These are phyloP conservation scores for Drosophila anceps DNA, from an alignment of 2,888 invertebrate species.

Conservation along the genomic window DNA sequence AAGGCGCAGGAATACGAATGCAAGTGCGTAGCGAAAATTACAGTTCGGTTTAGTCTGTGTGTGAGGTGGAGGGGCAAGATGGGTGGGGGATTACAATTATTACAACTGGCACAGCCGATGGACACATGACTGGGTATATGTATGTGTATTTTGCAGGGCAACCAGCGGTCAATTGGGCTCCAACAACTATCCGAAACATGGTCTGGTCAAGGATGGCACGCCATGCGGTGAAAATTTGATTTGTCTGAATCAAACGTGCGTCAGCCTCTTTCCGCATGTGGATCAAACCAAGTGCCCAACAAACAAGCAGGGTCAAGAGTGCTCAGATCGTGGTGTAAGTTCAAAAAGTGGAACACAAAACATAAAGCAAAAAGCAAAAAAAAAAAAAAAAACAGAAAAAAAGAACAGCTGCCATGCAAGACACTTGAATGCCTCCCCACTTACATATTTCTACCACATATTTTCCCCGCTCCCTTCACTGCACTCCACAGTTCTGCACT, in stretches of 20 bases:
- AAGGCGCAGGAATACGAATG: conserved; percentile 96
- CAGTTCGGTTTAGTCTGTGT: not conserved
- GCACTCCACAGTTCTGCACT: conserved; percentile 91
- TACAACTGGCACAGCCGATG: not conserved
- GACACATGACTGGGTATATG: conserved; percentile 2
- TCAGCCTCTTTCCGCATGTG: conserved; percentile 93
- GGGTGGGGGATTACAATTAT: not conserved
- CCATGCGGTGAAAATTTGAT: conserved; percentile 96
- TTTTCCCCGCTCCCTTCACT: conserved; percentile 5
- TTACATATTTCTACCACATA: conserved; percentile 26
- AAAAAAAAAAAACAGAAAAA: not conserved
- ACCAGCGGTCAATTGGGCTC: conserved; percentile 89
- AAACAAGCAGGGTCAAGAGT: conserved; percentile 94
- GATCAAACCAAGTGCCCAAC: conserved; percentile 95
- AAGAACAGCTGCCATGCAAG: conserved; percentile 2
- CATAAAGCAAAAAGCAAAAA: not conserved
- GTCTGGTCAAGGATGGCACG: conserved; percentile 96
- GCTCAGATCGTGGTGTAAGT: conserved; percentile 98
- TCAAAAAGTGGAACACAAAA: conserved; percentile 35
- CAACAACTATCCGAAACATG: conserved; percentile 90
- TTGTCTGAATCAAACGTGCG: conserved; percentile 97
- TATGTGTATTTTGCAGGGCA: conserved; percentile 87
- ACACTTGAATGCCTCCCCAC: conserved; percentile 14
- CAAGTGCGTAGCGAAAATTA: conserved; percentile 91
- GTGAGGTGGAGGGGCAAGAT: not conserved